Base-by-base conservation (phyloP, 1,140 invertebrate species). In the Aphelenchoides besseyi region DNA sequence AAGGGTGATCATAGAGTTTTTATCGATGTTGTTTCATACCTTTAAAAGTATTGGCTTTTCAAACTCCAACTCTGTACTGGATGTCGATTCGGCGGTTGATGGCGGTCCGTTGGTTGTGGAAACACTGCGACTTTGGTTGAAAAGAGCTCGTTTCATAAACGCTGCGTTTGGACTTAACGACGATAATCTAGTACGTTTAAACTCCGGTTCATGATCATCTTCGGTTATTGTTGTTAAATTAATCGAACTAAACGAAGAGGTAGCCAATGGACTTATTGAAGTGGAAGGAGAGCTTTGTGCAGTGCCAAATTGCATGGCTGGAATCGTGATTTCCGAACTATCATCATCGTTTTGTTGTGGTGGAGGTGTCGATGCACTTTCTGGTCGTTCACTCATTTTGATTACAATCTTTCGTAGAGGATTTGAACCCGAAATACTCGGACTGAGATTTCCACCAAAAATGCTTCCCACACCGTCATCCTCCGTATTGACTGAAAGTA, bases 381-480 rank as follows among this genome's bases (percentile, higher is more conserved):
- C 53, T 18, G 18, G 16, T 48, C 73, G 36, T 23, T 78, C 52
- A 23, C 35, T 73, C 71, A 80, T 77, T 9, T 78, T 73, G 30
- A 80, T 83, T 12, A 83, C 69, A 30, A 79, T 82, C 68, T 79
- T 79, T 29, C 63, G 59, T 33, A 69, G 67, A n/a, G 55, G 48
- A 35, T 64, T 68, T 12, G 81, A 54, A 26, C 62, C 35, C 8
- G 64, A 36, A n/a, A 52, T 57, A 12, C 72, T 55, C 0, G 76
- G 69, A n/a, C 72, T 74, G 1, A 74, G 53, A 18, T 63, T 73
- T 28, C 81, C 80, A 33, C 78, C 79, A 69, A 82, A 82, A 23
- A 81, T 69, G 9, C 64, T 63, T 0, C 70, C 80, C 5, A 79
- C 69, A 26, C 64, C 76, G 48, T 81, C 79, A 1, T 81, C 79